Percentiles rank a stretch among this genome's conserved stretches.
phyloP scores from a whole-genome alignment of 2,113 vertebrate genomes.

The Menidia beryllina region DNA sequence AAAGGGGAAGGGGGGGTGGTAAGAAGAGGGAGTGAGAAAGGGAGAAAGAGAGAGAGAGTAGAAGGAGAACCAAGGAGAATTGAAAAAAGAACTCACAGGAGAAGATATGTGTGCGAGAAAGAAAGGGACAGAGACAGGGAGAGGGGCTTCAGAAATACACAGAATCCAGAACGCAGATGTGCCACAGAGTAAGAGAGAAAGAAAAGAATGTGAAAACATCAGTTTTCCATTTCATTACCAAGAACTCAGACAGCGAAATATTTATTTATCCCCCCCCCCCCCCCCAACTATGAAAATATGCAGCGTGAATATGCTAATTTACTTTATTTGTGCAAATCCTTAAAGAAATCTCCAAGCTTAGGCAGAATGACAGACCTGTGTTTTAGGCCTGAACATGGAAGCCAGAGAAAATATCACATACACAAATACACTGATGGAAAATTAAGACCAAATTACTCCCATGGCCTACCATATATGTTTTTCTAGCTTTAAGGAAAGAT shows the following conservation, averaged over 20 bases:
- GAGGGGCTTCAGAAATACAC: constrained; percentile 64
- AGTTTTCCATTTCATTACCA: constrained; percentile 68
- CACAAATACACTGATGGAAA: constrained; percentile 6
- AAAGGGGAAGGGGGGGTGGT: constrained; percentile 52
- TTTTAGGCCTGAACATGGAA: constrained; percentile 16
- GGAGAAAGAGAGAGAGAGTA: constrained; percentile 69
- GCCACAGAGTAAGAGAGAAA: constrained; percentile 53
- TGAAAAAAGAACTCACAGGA: constrained; percentile 79
- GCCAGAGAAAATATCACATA: constrained; percentile 25
- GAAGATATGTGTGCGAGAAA: constrained; percentile 71
- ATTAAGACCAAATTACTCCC: constrained; percentile 4
- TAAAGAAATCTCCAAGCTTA: constrained; percentile 52
- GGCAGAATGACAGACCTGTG: constrained; percentile 17
- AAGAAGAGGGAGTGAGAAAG: constrained; percentile 67
- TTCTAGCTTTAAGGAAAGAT: too few species aligned
- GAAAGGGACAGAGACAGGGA: constrained; percentile 35
- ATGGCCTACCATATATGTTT: constrained; percentile 1
- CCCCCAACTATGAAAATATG: constrained; percentile 45
- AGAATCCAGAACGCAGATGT: constrained; percentile 63
- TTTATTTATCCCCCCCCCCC: constrained; percentile 24
- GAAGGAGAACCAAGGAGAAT: constrained; percentile 81
- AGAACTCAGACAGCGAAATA: constrained; percentile 29
- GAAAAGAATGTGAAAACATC: constrained; percentile 68
- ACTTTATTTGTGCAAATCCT: constrained; percentile 24
- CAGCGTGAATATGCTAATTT: constrained; percentile 59